phyloP scores from a whole-genome alignment of 1,140 invertebrate genomes.

The Rhyzopertha dominica region DNA sequence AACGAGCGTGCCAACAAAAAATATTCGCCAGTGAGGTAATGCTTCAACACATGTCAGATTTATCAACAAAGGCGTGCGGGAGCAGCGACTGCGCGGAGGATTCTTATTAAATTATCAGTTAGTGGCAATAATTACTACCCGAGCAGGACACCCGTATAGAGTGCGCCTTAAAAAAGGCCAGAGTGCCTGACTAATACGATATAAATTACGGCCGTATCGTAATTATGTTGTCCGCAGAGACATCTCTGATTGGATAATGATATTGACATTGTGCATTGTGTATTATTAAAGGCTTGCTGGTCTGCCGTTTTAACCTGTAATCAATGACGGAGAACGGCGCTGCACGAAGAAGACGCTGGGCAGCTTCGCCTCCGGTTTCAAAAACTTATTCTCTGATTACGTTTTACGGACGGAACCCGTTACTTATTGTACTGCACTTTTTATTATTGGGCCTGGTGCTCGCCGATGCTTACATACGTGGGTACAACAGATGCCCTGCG shows the following conservation, averaged over 20 bases:
- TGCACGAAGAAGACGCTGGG: conserved; percentile 17
- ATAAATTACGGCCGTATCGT: conserved; percentile 42
- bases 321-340: conserved; percentile 25
- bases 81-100: conserved; percentile 19
- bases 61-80: too few species aligned
- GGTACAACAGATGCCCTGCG: too few species aligned
- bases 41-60: too few species aligned
- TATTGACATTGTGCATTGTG: conserved; percentile 44
- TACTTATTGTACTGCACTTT: too few species aligned
- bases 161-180: conserved; percentile 16
- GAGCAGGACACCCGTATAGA: conserved; percentile 29
- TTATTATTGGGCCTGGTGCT: too few species aligned
- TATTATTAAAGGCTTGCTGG: conserved; percentile 40
- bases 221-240: conserved; percentile 45
- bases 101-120: conserved; percentile 39
- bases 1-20: too few species aligned
- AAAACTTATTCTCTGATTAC: too few species aligned
- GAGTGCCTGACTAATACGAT: conserved; percentile 40
- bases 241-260: conserved; percentile 46
- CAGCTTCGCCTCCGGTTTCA: conserved; percentile 22
- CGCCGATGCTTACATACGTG: too few species aligned
- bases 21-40: too few species aligned
- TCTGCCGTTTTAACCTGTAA: conserved; percentile 30
- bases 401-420: too few species aligned
- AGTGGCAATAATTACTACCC: conserved; percentile 27